Base-by-base conservation (phyloP, 2,113 vertebrate species). In the Semnornis frantzii region DNA sequence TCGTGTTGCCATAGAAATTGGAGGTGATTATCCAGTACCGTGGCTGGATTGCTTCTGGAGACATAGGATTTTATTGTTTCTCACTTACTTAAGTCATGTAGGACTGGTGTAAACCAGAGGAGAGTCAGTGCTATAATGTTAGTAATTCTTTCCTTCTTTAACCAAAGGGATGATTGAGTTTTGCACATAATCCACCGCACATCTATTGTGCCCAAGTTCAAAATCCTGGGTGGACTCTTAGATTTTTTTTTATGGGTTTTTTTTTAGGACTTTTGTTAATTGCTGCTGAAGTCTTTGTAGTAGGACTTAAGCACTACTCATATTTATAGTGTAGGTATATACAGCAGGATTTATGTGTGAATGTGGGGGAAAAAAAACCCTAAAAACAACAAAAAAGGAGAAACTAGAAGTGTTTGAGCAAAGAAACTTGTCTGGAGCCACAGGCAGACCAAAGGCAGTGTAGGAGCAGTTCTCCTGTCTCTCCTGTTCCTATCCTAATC, bases 1-100 rank as follows among this genome's bases (percentile, higher is more conserved):
- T 54, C 65, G 83, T 3, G 90, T 97, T 94, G 81, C 90, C 82
- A 96, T 95, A 92, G 95, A 93, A 93, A 93, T 94, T 85, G 44
- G 77, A 73, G 64, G n/a, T 1, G 0, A 60, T 87, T 81, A 85
- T 83, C 65, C 55, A 39, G 52, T 70, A 76, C 15, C 0, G 0
- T 54, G 74, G 37, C 63, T 83, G 50, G 44, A 63, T 86, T 58
- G 8, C 73, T 93, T 90, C 76, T 91, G 59, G 44, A 89, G 42
- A 58, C 24, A 66, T 20, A 24, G 18, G 21, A 15, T 77, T 50
- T 80, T 54, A 77, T 44, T 52, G n/a, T 88, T 87, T 92, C 81
- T 57, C 50, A 46, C 71, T 77, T 54, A 50, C 71, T 77, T 54
- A 50, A n/a, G 33, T 50, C 15, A n/a, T 88, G 55, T 42, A 59